These are phyloP conservation scores for Capra hircus DNA, from an alignment of 2,113 vertebrate genomes.

Conservation along the genomic window DNA sequence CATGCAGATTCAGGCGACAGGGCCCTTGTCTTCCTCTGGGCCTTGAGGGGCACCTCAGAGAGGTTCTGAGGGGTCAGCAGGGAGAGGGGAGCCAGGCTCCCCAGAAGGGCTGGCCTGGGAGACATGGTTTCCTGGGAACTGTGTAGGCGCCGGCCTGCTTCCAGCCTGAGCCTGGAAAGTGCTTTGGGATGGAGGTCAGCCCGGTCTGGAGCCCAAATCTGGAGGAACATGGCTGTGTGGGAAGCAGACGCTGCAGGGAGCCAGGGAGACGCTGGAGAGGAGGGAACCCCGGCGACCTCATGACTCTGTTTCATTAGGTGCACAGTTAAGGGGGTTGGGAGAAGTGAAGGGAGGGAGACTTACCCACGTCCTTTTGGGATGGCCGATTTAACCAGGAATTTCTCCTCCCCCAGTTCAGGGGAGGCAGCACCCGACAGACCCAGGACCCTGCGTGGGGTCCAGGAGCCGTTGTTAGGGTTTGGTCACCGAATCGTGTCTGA, in stretches of 20 bases:
- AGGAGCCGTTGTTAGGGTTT: background rate
- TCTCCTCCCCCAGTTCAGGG: background rate
- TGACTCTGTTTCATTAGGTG: accelerated
- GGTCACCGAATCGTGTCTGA: accelerated
- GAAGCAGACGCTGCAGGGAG: accelerated
- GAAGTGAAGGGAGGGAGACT: background rate
- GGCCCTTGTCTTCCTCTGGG: background rate
- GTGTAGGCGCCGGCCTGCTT: background rate
- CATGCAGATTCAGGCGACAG: background rate
- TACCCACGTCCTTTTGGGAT: accelerated
- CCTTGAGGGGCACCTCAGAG: background rate
- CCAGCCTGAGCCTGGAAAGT: accelerated
- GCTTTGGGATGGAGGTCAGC: background rate
- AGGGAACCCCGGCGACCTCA: accelerated
- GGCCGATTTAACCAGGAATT: background rate
- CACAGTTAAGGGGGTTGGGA: no score
- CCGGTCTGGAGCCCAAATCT: no score
- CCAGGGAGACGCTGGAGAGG: accelerated
- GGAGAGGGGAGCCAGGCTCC: background rate
- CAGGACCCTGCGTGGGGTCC: background rate
- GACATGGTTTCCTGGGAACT: accelerated
- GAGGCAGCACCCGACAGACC: background rate
- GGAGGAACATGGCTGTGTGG: accelerated
- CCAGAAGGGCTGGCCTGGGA: background rate
- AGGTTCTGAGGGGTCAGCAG: accelerated